A percentile compares a stretch with the other conserved stretches of the same genome.
These are phyloP conservation scores for Camponotus fellah DNA, from an alignment of 2,888 invertebrate genomes.

Conservation along the genomic window DNA sequence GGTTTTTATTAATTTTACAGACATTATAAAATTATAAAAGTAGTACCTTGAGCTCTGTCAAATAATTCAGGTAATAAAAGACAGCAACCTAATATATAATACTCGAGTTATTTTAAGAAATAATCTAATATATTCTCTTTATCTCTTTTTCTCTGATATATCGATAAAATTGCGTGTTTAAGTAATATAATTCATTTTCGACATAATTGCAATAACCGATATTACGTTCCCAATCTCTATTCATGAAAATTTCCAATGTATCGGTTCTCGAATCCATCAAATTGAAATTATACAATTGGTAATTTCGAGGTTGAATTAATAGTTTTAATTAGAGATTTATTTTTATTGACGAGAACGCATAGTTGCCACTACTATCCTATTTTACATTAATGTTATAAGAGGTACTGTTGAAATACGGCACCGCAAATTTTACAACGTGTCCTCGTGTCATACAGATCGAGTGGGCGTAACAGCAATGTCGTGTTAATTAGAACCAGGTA, in stretches of 20 bases:
- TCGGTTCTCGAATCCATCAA: constrained; percentile 3
- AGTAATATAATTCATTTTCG: neutral
- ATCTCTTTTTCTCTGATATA: neutral
- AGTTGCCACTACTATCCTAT: neutral
- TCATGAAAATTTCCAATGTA: neutral
- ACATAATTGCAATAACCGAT: neutral
- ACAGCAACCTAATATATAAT: neutral
- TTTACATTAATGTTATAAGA: neutral
- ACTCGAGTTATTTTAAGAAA: neutral
- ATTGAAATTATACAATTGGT: constrained; percentile 10
- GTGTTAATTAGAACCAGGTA: constrained; percentile 52
- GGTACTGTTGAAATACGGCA: neutral
- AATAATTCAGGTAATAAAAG: neutral
- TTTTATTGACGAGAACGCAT: constrained; percentile 13
- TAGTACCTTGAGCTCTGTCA: no score
- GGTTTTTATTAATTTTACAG: neutral
- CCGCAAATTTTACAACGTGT: constrained; percentile 51
- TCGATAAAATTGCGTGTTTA: neutral
- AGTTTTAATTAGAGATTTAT: constrained; percentile 30
- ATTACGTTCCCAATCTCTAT: constrained; percentile 1
- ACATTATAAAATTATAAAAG: neutral
- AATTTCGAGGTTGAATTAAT: constrained; percentile 6
- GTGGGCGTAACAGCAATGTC: constrained; percentile 51
- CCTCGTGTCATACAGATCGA: constrained; percentile 52
- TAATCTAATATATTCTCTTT: neutral